Conservation (phyloP, 2,888 invertebrate species). For the Hirtodrosophila duncani region DNA sequence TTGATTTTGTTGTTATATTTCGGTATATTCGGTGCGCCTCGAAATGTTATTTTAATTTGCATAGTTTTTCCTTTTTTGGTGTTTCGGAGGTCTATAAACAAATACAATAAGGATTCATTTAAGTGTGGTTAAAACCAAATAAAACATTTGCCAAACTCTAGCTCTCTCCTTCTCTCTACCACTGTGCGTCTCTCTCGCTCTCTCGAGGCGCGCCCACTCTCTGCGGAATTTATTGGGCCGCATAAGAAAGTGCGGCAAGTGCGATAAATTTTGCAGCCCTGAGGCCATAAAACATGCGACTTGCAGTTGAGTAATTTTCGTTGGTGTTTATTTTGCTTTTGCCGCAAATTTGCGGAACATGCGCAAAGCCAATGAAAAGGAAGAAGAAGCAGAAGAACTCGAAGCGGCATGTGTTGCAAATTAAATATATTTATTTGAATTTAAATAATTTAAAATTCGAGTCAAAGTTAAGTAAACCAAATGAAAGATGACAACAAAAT, state of each 20-base stretch:
- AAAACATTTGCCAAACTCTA: slow-evolving; percentile 18
- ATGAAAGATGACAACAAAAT: too few species aligned
- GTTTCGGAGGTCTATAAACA: slow-evolving; percentile 27
- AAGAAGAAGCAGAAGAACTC: slow-evolving; percentile 18
- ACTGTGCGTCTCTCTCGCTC: slow-evolving; percentile 4
- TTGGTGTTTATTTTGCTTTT: slow-evolving; percentile 46
- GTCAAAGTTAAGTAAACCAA: too few species aligned
- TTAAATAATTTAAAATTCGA: slow-evolving; percentile 31
- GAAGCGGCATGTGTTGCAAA: slow-evolving; percentile 56
- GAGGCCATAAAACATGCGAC: slow-evolving; percentile 70
- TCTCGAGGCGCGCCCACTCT: slow-evolving; percentile 1
- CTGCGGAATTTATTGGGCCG: slow-evolving; percentile 42
- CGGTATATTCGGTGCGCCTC: too few species aligned
- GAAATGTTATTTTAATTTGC: too few species aligned
- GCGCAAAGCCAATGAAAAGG: slow-evolving; percentile 42
- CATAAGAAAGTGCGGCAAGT: slow-evolving; percentile 57
- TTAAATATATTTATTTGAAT: slow-evolving; percentile 64
- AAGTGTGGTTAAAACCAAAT: slow-evolving; percentile 16
- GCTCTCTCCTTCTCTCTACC: slow-evolving; percentile 1
- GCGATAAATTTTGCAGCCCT: slow-evolving; percentile 73
- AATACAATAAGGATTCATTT: slow-evolving; percentile 15
- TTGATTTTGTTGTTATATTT: slow-evolving; percentile 44
- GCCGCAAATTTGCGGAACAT: slow-evolving; percentile 54
- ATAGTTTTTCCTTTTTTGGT: slow-evolving; percentile 8
- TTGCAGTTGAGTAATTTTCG: slow-evolving; percentile 62